A percentile compares a stretch with the other conserved stretches of the same genome.
These are phyloP conservation scores for Formica exsecta DNA, from an alignment of 1,140 invertebrate species.

Conservation along the genomic window DNA sequence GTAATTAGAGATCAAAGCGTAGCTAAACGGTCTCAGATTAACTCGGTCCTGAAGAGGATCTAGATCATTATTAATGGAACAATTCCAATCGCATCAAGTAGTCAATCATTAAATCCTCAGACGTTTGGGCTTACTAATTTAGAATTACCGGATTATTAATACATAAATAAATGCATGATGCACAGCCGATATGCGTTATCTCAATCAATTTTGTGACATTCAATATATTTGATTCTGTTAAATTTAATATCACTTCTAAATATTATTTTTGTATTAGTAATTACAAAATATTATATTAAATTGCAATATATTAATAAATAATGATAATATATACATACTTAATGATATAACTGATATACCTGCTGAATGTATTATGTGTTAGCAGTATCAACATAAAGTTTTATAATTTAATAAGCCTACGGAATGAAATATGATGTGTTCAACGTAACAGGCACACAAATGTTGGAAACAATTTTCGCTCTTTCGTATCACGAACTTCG, in stretches of 20 bases:
- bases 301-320: not conserved
- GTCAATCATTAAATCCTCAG: not conserved
- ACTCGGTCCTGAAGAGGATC: constrained; percentile 19
- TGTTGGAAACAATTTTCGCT: constrained; percentile 24
- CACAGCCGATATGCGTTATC: not conserved
- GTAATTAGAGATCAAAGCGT: constrained; percentile 64
- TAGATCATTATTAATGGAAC: constrained; percentile 61
- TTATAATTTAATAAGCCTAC: not conserved
- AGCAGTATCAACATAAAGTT: not conserved
- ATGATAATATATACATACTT: too few species aligned
- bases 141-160: not conserved
- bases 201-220: not conserved
- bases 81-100: not conserved
- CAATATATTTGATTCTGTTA: not conserved
- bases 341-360: constrained; percentile 9
- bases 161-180: not conserved
- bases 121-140: not conserved
- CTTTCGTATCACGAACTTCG: not conserved
- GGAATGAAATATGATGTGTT: constrained; percentile 22
- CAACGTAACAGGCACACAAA: not conserved
- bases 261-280: constrained; percentile 5
- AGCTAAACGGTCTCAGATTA: constrained; percentile 45
- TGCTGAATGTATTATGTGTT: not conserved
- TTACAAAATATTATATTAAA: not conserved
- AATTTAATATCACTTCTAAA: not conserved